Evolutionary conservation across 1,140 invertebrate species (phyloP), one percentile per base, ranked within the genome.

Genomic region (Oedothorax gibbosus): DNA sequence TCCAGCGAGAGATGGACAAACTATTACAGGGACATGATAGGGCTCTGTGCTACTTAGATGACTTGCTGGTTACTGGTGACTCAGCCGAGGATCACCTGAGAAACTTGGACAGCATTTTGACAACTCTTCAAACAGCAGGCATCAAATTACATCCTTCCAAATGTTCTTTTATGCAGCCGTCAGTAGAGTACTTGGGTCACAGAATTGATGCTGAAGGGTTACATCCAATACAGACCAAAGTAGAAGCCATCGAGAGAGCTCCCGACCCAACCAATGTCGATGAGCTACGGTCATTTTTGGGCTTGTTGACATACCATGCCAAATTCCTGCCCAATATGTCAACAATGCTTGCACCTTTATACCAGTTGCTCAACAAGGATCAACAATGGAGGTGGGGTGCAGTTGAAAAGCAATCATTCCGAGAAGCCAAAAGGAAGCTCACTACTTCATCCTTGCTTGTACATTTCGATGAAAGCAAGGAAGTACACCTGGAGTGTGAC

Each of bases 251-350:
- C 9, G 21, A 51, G 9, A 35, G 71, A 62, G 75, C 62, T n/a
- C 82, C 82, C 62, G 64, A 76, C 12, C 82, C 82, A 50, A 80
- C 53, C 20, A 85, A 71, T 21, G 73, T 86, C 6, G 15, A 65
- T 50, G 56, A 86, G 65, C 9, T 86, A 1, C n/a, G 54, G 53
- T 78, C 86, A 3, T 81, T 86, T 49, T n/a, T 86, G 2, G 86
- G 86, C 6, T 53, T 86, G 11, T 83, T 88, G 21, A 87, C 88
- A 21, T 92, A 90, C 87, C 92, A 91, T 78, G 87, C 90, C 65
- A 87, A 90, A 20, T 92, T 91, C 83, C 86, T 91, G 11, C 86
- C 87, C 56, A 87, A 91, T 64, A 89, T 91, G 71, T 86, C 90
- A 7, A 86, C 87, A 9, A n/a, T 90, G 7, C 88, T 88, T 10